phyloP scores from a whole-genome alignment of 2,797 vertebrate genomes.

The Pangasius macronema region DNA sequence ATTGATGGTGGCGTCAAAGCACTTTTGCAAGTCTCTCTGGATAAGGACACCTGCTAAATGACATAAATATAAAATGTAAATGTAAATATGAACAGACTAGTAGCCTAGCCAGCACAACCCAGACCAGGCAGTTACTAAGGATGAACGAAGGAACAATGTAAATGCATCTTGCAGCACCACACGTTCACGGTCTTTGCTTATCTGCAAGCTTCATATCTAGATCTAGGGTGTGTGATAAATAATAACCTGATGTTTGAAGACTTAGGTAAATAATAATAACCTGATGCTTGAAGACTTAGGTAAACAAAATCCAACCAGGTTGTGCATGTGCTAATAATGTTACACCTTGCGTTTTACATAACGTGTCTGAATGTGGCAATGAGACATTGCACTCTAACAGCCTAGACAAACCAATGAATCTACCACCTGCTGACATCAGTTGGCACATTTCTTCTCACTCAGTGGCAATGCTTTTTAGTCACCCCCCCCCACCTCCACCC shows the following conservation, averaged over 20 bases:
- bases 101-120: neutral
- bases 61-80: neutral
- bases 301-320: slow-evolving; percentile 40
- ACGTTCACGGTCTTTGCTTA: neutral
- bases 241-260: slow-evolving; percentile 53
- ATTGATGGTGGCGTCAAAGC: neutral
- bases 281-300: slow-evolving; percentile 48
- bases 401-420: slow-evolving; percentile 3
- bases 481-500: neutral
- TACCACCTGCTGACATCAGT: slow-evolving; percentile 33
- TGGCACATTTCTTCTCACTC: slow-evolving; percentile 10
- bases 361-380: slow-evolving; percentile 23
- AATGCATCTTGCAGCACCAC: neutral
- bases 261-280: no score
- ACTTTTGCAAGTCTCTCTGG: neutral
- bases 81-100: neutral
- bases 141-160: neutral
- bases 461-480: slow-evolving; percentile 6
- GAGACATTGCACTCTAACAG: neutral
- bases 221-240: slow-evolving; percentile 44
- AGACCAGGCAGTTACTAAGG: neutral
- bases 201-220: neutral
- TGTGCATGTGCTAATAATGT: slow-evolving; percentile 50
- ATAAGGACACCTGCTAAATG: neutral
- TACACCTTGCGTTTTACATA: slow-evolving; percentile 36